These are phyloP conservation scores for Allobates femoralis DNA, from an alignment of 2,797 vertebrate genomes.

Conservation along the genomic window DNA sequence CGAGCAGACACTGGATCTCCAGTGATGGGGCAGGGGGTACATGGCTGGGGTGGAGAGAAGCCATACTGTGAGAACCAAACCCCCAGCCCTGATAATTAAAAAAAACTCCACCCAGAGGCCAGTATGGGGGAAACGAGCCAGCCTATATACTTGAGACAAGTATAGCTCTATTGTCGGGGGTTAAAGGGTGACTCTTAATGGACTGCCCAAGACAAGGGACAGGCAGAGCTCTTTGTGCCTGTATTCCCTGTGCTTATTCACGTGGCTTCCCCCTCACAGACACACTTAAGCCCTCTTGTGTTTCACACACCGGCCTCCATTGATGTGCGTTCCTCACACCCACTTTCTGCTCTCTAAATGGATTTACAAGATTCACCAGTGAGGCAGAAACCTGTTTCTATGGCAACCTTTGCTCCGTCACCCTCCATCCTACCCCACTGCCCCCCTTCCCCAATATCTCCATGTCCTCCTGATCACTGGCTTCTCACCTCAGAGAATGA, in stretches of 20 bases:
- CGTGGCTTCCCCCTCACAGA: constrained; percentile 61
- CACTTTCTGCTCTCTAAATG: constrained; percentile 88
- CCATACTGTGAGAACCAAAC: constrained; percentile 62
- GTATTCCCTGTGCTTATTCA: constrained; percentile 73
- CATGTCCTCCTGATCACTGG: constrained; percentile 12
- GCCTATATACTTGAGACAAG: constrained; percentile 63
- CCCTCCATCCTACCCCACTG: constrained; percentile 30
- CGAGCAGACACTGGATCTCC: neutral
- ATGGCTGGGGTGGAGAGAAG: constrained; percentile 39
- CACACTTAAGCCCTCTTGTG: constrained; percentile 70
- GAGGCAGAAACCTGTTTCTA: constrained; percentile 88
- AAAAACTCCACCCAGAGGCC: constrained; percentile 63
- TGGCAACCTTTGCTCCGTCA: constrained; percentile 80
- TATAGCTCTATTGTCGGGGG: constrained; percentile 73
- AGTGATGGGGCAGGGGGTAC: constrained; percentile 15
- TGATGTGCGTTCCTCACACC: constrained; percentile 80
- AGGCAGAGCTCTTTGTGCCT: constrained; percentile 75
- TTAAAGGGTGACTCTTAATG: constrained; percentile 72
- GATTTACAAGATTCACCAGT: constrained; percentile 92
- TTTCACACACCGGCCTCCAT: constrained; percentile 74
- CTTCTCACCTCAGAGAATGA: constrained; percentile 40
- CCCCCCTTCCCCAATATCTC: constrained; percentile 11
- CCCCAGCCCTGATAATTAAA: constrained; percentile 66
- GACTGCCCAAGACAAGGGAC: constrained; percentile 73
- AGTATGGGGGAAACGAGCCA: constrained; percentile 53